Base-by-base conservation (phyloP, 2,888 invertebrate genomes). In the Rhyacophila evoluta region DNA sequence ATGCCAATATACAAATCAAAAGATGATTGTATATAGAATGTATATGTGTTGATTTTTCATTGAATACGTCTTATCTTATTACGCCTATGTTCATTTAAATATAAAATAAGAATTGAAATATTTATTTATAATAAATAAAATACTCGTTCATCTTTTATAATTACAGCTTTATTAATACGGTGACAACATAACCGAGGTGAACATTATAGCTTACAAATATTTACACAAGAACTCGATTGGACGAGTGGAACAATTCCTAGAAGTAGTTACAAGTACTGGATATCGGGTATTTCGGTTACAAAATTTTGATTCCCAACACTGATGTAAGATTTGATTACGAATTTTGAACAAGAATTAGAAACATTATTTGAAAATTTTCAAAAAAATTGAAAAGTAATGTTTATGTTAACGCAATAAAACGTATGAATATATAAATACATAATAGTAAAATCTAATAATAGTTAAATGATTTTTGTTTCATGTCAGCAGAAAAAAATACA, bases 151-250 rank as follows among this genome's bases (percentile, higher is more conserved):
- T 1, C 6, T 55, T 4, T 55, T 10, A 0, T 55, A 19, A 25
- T 3, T 8, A 25, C 8, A 19, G 1, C 55, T 55, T 19, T 10
- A 25, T 25, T 55, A 55, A 55, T 19, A 55, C 55, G 55, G 55
- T 55, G 55, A 55, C 55, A 55, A 55, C 55, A 55, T 55, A 55
- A 55, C 55, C 15, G 19, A 55, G 55, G 55, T 55, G 25, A 55
- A 55, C 55, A 55, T 55, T 55, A 55, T 55, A 55, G 55, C 55
- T 55, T 55, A 55, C 55, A 55, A 55, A 55, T 55, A 55, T 55
- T 55, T 55, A 55, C 10, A 55, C 55, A 55, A 55, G 55, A 55
- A 55, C 55, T 55, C 55, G 19, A 55, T 55, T 55, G 55, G 55
- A 55, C 19, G 15, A 55, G 55, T 12, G 19, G 55, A 55, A 55